Evolutionary conservation across 2,113 vertebrate species (phyloP), one percentile per base, ranked within the genome.

Genomic region (Epinephelus cyanopodus): DNA sequence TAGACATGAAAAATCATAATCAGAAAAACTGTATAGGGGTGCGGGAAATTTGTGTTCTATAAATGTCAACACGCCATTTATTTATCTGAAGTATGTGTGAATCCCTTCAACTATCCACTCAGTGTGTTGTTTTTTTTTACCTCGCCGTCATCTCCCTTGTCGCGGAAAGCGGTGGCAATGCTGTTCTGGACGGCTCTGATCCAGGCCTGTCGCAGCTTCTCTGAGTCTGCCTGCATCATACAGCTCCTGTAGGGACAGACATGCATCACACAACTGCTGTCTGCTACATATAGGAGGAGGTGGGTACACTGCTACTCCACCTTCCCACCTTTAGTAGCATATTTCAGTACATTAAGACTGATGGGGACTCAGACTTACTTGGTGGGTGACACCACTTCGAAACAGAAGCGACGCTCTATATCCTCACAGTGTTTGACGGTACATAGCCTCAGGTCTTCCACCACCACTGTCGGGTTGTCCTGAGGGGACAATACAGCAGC

Each of bases 391-490:
- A 99, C 98, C 45, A 99, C 98, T 85, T 99, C 98, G 57, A 99
- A 99, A 89, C 98, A 99, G 95, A 99, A 99, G 14, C 98, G 96
- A 0, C 98, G 95, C 84, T 99, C 98, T 42, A 98, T 95, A 86
- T 99, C 98, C 90, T 99, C 98, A 53, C 98, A 99, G 84, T 97
- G 98, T 89, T 99, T 99, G 62, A 99, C 98, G 0, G 98, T 98
- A 82, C 98, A 99, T 33, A 99, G 95, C 25, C 98, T 82, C 79
- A 99, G 88, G 72, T 99, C 98, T 81, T 99, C 98, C 72, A 99
- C 98, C 63, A 99, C 98, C 39, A 99, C 97, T 0, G 98, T 99
- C n/a, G 97, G 98, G 77, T 96, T 98, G 90, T 99, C 98, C 98
- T 99, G 89, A 4, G 79, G 50, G 19, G n/a, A 71, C 5, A 70